Conservation (phyloP, 2,888 invertebrate genomes). For the Fissipunctia ypsillon region DNA sequence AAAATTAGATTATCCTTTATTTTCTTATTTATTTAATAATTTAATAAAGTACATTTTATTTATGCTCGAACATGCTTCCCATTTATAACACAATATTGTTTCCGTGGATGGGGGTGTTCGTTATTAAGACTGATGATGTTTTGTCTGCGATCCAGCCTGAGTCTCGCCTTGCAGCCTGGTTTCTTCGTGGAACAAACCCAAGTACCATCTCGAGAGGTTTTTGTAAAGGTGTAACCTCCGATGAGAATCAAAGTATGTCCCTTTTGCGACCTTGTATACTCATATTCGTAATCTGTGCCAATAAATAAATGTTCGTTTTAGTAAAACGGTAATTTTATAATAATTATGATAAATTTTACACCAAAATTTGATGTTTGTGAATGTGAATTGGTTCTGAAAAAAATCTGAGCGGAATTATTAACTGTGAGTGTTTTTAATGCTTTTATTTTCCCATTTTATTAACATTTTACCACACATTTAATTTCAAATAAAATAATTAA, state of each 20-base stretch:
- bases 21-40: background rate
- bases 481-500: too few species aligned
- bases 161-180: conserved; percentile 50
- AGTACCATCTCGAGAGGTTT: background rate
- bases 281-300: conserved; percentile 34
- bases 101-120: conserved; percentile 50
- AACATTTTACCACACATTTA: background rate
- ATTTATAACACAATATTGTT: conserved; percentile 6
- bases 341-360: background rate
- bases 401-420: background rate
- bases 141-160: conserved; percentile 6
- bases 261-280: conserved; percentile 47
- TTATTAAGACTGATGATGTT: conserved; percentile 36
- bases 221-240: conserved; percentile 70
- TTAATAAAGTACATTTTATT: background rate
- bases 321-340: too few species aligned
- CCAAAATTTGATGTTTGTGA: background rate
- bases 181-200: conserved; percentile 67
- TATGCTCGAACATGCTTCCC: conserved; percentile 2
- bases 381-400: too few species aligned
- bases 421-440: background rate
- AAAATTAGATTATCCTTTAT: background rate
- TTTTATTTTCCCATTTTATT: background rate
- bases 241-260: conserved; percentile 67
- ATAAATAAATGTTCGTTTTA: background rate